phyloP scores from a whole-genome alignment of 1,140 invertebrate genomes.

The Brachionus rubens region DNA sequence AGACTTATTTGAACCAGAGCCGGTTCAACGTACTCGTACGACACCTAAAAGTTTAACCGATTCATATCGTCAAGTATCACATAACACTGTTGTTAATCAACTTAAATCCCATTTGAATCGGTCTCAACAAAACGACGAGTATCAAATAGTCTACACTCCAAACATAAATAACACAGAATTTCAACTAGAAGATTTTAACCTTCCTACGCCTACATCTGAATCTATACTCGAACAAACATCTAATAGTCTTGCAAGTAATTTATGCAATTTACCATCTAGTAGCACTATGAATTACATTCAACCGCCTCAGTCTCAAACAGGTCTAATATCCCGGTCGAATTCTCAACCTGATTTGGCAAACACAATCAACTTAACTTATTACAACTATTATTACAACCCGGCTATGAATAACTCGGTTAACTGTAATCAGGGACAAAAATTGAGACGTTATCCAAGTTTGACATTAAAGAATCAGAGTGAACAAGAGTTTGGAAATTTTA shows the following conservation, averaged over 20 bases:
- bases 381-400: constrained; percentile 26
- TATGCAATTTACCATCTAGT: constrained; percentile 7
- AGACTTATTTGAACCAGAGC: constrained; percentile 31
- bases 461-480: not conserved
- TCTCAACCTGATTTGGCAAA: constrained; percentile 33
- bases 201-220: constrained; percentile 19
- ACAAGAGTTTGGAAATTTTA: not conserved
- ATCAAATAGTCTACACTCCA: constrained; percentile 1
- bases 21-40: not conserved
- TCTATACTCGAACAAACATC: not conserved
- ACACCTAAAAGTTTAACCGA: not conserved
- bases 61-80: not conserved
- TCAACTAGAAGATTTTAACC: constrained; percentile 18
- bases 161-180: not conserved
- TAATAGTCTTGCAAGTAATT: constrained; percentile 7
- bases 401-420: not conserved
- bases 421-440: not conserved
- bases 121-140: not conserved
- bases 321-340: constrained; percentile 12
- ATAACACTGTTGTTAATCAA: not conserved
- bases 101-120: constrained; percentile 30
- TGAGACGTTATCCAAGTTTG: constrained; percentile 19
- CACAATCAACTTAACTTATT: constrained; percentile 22
- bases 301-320: not conserved
- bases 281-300: constrained; percentile 29